Percentiles rank a stretch among this genome's conserved stretches.
phyloP scores from a whole-genome alignment of 2,797 vertebrate genomes.

The Epinephelus awoara region DNA sequence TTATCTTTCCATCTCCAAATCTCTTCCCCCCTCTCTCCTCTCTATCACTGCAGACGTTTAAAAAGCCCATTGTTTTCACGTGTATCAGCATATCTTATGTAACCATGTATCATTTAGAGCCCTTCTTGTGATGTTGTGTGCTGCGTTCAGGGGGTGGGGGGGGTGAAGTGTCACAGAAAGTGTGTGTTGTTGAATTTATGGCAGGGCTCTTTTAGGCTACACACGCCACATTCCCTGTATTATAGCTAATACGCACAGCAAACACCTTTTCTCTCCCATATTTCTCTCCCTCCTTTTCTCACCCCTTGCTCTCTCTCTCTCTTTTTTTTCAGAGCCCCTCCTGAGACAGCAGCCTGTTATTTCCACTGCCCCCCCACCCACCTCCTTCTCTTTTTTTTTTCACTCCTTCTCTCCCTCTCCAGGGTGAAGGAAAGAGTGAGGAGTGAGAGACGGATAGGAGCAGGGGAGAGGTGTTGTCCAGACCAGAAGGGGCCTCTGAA shows the following conservation, averaged over 20 bases:
- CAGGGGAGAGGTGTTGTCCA: slow-evolving; percentile 81
- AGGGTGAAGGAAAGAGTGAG: slow-evolving; percentile 85
- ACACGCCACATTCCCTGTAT: slow-evolving; percentile 61
- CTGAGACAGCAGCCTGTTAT: slow-evolving; percentile 85
- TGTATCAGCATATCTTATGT: slow-evolving; percentile 82
- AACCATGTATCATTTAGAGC: slow-evolving; percentile 64
- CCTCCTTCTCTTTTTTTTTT: slow-evolving; percentile 57
- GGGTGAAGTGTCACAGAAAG: slow-evolving; percentile 46
- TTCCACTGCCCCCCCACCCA: slow-evolving; percentile 80
- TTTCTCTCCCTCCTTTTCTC: slow-evolving; percentile 70
- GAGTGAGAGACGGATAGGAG: slow-evolving; percentile 80
- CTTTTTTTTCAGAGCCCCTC: slow-evolving; percentile 74
- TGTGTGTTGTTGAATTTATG: slow-evolving; percentile 41
- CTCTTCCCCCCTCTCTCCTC: slow-evolving; percentile 78
- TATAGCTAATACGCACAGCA: slow-evolving; percentile 57
- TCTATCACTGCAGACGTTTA: slow-evolving; percentile 70
- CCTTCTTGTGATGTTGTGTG: slow-evolving; percentile 37
- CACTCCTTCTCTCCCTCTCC: slow-evolving; percentile 77
- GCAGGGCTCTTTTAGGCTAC: slow-evolving; percentile 25
- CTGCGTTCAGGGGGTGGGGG: neutral
- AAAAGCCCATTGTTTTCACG: slow-evolving; percentile 85
- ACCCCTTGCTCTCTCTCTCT: slow-evolving; percentile 49
- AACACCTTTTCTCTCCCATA: slow-evolving; percentile 71
- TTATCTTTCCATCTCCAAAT: slow-evolving; percentile 85
- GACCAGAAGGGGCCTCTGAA: slow-evolving; percentile 84